Base-by-base conservation (phyloP, 2,113 vertebrate species). In the Thermophis baileyi region DNA sequence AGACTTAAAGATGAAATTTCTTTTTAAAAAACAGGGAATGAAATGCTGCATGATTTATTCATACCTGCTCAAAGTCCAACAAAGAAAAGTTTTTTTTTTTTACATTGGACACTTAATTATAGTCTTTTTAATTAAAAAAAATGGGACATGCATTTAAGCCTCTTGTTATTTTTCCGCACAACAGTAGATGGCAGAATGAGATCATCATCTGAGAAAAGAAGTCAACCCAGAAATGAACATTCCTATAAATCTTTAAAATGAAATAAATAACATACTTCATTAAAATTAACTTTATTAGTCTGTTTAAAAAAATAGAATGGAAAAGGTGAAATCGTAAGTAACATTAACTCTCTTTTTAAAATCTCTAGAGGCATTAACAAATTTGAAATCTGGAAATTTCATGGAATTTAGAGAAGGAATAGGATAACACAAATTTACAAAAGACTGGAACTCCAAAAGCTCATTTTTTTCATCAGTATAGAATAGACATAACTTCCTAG, bases 161-260 rank as follows among this genome's bases (percentile, higher is more conserved):
- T 50, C 0, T 0, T 95, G 96, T 93, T 69, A 55, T 94, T 94
- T 93, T 91, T 47, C 0, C 0, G 20, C 1, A 9, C 88, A 0
- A 60, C 97, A 54, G 96, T 97, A 97, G 97, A 95, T 97, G 97
- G 97, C 97, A 96, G 95, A 95, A 95, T 47, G 92, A 95, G 96
- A 97, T 95, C 96, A 96, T 44, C 92, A 91, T 97, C 60, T 55
- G 93, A 89, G 24, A 44, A 6, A 0, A 81, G 18, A 44, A 55
- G 30, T 25, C 0, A 1, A 35, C 3, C 1, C 8, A 47, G 44
- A n/a, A 90, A 9, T 9, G 1, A 16, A 44, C 40, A 51, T 94
- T 95, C 90, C 20, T 35, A 24, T 60, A 20, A 55, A 47, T 6
- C 57, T 47, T 22, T 27, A 88, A 93, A 87, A 86, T 53, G 16